Conservation (phyloP, 2,888 invertebrate species). For the Polydrusus tereticollis region DNA sequence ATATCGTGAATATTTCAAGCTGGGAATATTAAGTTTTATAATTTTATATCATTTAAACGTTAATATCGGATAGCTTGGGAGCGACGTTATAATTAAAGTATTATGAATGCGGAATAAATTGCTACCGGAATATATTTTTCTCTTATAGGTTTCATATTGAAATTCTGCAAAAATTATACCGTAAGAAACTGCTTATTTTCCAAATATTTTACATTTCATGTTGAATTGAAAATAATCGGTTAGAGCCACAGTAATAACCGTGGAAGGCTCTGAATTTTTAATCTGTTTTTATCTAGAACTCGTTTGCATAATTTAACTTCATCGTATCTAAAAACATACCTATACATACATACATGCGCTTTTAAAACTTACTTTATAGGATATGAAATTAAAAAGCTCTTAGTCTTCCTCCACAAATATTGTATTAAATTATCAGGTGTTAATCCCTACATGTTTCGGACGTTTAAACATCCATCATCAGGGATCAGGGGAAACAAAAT, state of each 20-base stretch:
- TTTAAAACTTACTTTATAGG: too few relatives aligned
- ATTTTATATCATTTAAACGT: slow-evolving; percentile 36
- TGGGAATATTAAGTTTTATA: slow-evolving; percentile 24
- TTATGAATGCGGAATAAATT: slow-evolving; percentile 42
- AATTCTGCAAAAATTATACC: slow-evolving; percentile 34
- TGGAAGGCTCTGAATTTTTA: neutral
- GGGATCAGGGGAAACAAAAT: too few relatives aligned
- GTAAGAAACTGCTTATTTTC: slow-evolving; percentile 19
- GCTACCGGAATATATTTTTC: slow-evolving; percentile 39
- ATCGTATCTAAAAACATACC: too few relatives aligned
- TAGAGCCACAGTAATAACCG: neutral
- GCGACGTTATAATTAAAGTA: slow-evolving; percentile 33
- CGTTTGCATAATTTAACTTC: neutral
- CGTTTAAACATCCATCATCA: too few relatives aligned
- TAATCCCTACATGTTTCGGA: too few relatives aligned
- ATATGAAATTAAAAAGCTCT: too few relatives aligned
- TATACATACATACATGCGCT: too few relatives aligned
- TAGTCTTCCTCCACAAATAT: too few relatives aligned
- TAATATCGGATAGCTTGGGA: slow-evolving; percentile 19
- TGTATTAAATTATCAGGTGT: too few relatives aligned
- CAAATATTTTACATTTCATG: slow-evolving; percentile 29
- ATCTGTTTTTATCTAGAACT: neutral
- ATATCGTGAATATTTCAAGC: too few relatives aligned
- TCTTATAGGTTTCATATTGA: slow-evolving; percentile 1
- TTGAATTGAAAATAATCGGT: slow-evolving; percentile 22